phyloP scores from a whole-genome alignment of 1,140 invertebrate species.

The Pentalonia nigronervosa region DNA sequence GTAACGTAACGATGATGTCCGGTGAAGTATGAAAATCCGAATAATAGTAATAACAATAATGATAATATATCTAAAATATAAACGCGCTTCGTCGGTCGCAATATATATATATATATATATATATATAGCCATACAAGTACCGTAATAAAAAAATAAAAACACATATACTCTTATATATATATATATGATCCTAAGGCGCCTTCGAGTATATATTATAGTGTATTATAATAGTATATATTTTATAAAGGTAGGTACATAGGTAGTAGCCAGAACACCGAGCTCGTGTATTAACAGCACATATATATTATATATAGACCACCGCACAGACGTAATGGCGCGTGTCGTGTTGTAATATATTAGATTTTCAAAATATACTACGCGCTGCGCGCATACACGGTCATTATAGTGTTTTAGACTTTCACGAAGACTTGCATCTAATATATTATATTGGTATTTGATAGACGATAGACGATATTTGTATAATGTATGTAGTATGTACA shows the following conservation, averaged over 20 bases:
- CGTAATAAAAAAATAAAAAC: not conserved
- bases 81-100: not conserved
- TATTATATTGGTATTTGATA: not conserved
- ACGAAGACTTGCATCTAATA: not conserved
- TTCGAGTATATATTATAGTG: not conserved
- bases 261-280: not conserved
- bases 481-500: not conserved
- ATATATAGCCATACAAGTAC: not conserved
- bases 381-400: not conserved
- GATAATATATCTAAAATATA: not conserved
- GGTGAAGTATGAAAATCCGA: slow-evolving; percentile 35
- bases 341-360: not conserved
- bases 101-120: not conserved
- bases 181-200: not conserved
- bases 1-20: slow-evolving; percentile 23
- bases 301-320: not conserved
- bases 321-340: slow-evolving; percentile 26
- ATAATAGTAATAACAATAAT: not conserved
- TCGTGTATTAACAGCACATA: not conserved
- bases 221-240: not conserved
- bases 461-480: too few relatives aligned
- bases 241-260: not conserved
- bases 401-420: slow-evolving; percentile 3
- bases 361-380: not conserved
- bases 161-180: not conserved